Percentiles rank a stretch among this genome's conserved stretches.
Conservation (phyloP, 2,113 vertebrate species). For the Dermatemys mawii region DNA sequence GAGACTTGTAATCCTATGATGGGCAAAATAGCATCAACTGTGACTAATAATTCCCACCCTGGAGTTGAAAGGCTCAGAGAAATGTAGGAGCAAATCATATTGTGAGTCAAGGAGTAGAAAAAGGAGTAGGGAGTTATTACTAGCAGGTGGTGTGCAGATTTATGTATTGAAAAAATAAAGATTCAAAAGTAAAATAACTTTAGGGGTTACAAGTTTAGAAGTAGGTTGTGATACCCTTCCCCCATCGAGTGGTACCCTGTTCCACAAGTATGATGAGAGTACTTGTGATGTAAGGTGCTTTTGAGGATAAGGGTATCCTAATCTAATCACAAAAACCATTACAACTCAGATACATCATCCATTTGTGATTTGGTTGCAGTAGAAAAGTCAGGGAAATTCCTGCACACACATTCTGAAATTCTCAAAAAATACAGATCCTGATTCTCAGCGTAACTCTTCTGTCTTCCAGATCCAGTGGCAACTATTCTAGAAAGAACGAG, state of each 20-base stretch:
- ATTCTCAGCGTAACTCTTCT: background rate
- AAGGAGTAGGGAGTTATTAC: background rate
- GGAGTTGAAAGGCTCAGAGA: background rate
- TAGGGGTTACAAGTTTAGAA: fast-evolving
- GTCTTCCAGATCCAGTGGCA: background rate
- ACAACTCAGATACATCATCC: background rate
- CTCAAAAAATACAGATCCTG: background rate
- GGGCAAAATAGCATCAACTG: background rate
- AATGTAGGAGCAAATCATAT: background rate
- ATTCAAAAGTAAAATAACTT: background rate
- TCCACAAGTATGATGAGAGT: background rate
- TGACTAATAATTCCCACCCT: background rate
- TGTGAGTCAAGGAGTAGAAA: background rate
- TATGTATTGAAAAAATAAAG: fast-evolving
- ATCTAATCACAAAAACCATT: background rate
- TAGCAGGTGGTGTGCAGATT: background rate
- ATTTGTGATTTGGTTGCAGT: background rate
- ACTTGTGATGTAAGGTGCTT: fast-evolving
- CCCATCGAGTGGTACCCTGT: background rate
- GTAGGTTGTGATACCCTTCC: background rate
- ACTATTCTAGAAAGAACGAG: too few relatives aligned
- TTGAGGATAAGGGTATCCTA: background rate
- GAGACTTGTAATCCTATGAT: background rate
- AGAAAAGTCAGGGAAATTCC: background rate
- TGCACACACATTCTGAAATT: background rate